Conservation (phyloP, 2,797 vertebrate genomes). For the Passerculus sandwichensis region DNA sequence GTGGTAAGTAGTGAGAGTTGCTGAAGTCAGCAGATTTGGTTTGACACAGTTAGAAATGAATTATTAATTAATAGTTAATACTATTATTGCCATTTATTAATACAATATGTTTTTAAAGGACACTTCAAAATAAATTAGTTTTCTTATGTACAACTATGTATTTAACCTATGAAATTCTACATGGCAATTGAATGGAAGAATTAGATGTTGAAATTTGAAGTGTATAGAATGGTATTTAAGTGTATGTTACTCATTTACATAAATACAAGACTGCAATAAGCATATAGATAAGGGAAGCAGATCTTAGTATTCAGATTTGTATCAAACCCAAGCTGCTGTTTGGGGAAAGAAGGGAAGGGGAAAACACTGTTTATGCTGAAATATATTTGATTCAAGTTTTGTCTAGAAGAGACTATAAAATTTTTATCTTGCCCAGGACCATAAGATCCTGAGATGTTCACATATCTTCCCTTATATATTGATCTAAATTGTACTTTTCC, state of each 20-base stretch:
- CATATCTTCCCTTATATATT: not conserved
- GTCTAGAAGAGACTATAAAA: not conserved
- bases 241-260: not conserved
- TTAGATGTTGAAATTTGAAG: not conserved
- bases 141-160: not conserved
- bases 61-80: not conserved
- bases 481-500: not conserved
- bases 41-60: not conserved
- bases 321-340: not conserved
- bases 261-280: not conserved
- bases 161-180: not conserved
- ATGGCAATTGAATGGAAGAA: not conserved
- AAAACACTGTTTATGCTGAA: not conserved
- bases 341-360: no score
- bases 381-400: not conserved
- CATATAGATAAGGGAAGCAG: not conserved
- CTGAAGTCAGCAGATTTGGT: not conserved
- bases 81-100: not conserved
- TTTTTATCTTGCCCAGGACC: not conserved
- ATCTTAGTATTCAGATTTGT: not conserved
- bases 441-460: not conserved
- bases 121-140: not conserved
- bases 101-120: not conserved
- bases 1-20: not conserved
- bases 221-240: not conserved